phyloP scores from a whole-genome alignment of 2,113 vertebrate species.

The Axis porcinus region DNA sequence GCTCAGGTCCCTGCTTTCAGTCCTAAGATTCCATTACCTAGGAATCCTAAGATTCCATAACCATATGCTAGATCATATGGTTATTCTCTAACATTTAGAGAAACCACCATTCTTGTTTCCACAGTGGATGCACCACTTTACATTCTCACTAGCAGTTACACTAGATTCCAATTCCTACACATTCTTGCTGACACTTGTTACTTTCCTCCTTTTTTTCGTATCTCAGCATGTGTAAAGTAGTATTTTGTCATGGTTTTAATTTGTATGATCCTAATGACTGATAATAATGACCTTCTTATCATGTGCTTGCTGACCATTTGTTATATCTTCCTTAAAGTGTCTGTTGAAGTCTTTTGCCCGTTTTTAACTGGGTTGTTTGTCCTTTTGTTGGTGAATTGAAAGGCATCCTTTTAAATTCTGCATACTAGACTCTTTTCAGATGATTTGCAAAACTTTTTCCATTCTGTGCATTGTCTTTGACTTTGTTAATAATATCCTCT shows the following conservation, averaged over 20 bases:
- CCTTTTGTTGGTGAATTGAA: neutral
- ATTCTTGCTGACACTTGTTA: neutral
- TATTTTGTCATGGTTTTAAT: neutral
- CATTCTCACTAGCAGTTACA: neutral
- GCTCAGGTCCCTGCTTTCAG: neutral
- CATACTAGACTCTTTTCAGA: neutral
- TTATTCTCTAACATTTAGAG: neutral
- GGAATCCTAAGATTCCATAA: neutral
- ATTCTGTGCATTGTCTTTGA: neutral
- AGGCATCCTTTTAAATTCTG: neutral
- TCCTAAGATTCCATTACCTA: neutral
- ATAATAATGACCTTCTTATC: fast-evolving
- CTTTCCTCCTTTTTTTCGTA: neutral
- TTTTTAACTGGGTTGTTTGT: neutral
- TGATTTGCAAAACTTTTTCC: neutral
- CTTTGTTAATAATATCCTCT: neutral
- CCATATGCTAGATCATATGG: neutral
- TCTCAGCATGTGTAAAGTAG: neutral
- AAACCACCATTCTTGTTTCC: neutral
- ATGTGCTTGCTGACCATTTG: neutral
- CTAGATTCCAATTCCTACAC: neutral
- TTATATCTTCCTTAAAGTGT: neutral
- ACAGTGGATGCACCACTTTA: fast-evolving
- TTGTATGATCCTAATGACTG: neutral
- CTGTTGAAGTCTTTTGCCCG: neutral